Conservation (phyloP, 2,797 vertebrate species). For the Avahi laniger region DNA sequence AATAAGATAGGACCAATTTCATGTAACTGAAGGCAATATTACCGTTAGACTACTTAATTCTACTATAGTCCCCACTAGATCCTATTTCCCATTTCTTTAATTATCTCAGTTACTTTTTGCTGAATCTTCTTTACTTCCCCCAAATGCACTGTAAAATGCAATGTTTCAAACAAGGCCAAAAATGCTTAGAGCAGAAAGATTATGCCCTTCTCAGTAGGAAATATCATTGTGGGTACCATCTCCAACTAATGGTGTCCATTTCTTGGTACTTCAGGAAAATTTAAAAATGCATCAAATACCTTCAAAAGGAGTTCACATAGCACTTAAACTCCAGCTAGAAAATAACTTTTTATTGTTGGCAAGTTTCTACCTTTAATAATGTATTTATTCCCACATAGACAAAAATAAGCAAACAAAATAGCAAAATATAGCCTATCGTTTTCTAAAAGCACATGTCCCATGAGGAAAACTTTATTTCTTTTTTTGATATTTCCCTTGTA, state of each 20-base stretch:
- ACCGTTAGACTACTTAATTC: not conserved
- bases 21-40: not conserved
- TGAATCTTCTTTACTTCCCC: not conserved
- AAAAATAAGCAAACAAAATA: not conserved
- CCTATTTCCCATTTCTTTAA: not conserved
- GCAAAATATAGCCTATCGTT: not conserved
- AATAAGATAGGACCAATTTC: not conserved
- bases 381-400: not conserved
- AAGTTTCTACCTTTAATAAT: not conserved
- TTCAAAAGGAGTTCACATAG: not conserved
- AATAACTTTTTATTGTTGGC: not conserved
- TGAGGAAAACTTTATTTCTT: not conserved
- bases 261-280: constrained; percentile 10
- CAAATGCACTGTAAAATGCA: not conserved
- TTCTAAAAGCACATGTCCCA: not conserved
- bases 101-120: not conserved
- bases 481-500: not conserved
- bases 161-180: not conserved
- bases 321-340: not conserved
- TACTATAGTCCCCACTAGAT: not conserved
- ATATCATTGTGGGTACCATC: not conserved
- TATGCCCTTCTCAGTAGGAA: not conserved
- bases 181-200: not conserved
- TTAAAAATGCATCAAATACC: not conserved
- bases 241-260: not conserved